A percentile compares a stretch with the other conserved stretches of the same genome.
Conservation (phyloP, 2,888 invertebrate genomes). For the Trachelus stipa region DNA sequence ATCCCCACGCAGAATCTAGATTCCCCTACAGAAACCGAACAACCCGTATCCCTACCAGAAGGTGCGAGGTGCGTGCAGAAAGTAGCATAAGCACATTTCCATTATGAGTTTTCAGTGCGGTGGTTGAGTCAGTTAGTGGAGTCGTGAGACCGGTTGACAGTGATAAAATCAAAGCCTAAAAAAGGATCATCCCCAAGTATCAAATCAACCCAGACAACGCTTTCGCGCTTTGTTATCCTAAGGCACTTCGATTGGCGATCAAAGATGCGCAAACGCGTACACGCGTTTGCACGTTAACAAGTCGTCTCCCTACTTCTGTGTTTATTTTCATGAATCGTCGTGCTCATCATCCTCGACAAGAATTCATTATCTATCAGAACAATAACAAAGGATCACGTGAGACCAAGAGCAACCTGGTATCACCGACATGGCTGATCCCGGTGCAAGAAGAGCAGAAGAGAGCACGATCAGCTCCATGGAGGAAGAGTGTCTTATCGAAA, state of each 20-base stretch:
- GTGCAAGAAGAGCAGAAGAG: slow-evolving; percentile 33
- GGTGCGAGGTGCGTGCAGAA: slow-evolving; percentile 9
- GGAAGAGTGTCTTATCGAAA: slow-evolving; percentile 76
- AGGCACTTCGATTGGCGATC: neutral
- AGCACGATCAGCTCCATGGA: slow-evolving; percentile 76
- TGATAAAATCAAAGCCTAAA: neutral
- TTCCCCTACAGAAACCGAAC: slow-evolving; percentile 27
- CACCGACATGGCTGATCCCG: slow-evolving; percentile 11
- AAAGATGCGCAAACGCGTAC: neutral
- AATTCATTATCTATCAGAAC: neutral
- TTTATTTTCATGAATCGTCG: slow-evolving; percentile 8
- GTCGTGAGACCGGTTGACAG: neutral
- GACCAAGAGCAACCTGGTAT: slow-evolving; percentile 3
- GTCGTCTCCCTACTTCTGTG: neutral
- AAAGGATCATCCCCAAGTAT: neutral
- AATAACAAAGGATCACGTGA: slow-evolving; percentile 14
- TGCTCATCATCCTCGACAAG: neutral
- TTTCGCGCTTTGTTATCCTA: neutral
- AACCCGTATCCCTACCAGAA: slow-evolving; percentile 14
- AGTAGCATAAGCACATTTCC: slow-evolving; percentile 20
- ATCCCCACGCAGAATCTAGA: slow-evolving; percentile 48
- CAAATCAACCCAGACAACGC: neutral
- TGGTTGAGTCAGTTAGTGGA: neutral
- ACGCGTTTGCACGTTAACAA: neutral
- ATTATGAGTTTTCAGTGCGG: slow-evolving; percentile 17